Percentiles rank a stretch among this genome's conserved stretches.
Conservation (phyloP, 64 coral and sea anemone species). For the Cladopsammia gracilis region DNA sequence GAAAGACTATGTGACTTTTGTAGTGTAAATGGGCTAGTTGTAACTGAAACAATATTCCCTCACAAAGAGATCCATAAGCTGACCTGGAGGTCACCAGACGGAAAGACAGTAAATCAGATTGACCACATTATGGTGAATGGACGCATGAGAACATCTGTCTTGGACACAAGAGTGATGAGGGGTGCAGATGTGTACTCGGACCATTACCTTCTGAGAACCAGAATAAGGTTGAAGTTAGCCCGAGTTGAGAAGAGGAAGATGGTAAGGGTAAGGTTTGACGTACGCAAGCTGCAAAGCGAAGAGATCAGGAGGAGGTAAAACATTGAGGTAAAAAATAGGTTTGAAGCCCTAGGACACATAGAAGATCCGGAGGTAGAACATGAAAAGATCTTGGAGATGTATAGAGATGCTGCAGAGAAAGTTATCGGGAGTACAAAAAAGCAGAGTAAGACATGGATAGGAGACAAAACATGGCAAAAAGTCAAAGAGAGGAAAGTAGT, state of each 20-base stretch:
- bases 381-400: too few species aligned
- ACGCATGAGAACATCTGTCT: slow-evolving; percentile 17
- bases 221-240: too few species aligned
- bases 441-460: too few species aligned
- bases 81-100: slow-evolving; percentile 49
- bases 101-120: slow-evolving; percentile 30
- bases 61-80: slow-evolving; percentile 24
- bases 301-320: slow-evolving; percentile 45
- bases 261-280: slow-evolving; percentile 11
- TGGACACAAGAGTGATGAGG: too few species aligned
- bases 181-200: slow-evolving; percentile 12
- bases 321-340: neutral
- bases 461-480: too few species aligned
- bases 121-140: slow-evolving; percentile 41
- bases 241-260: neutral
- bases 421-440: too few species aligned
- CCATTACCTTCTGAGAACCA: slow-evolving; percentile 38
- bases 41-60: slow-evolving; percentile 46
- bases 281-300: slow-evolving; percentile 25
- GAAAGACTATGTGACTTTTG: slow-evolving; percentile 49
- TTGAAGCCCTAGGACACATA: slow-evolving; percentile 3
- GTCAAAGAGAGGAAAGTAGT: too few species aligned
- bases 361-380: slow-evolving; percentile 20
- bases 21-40: slow-evolving; percentile 5
- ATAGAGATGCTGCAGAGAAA: too few species aligned